Evolutionary conservation across 2,113 vertebrate genomes (phyloP), one percentile per base, ranked within the genome.

Genomic region (Chelonoidis abingdonii): DNA sequence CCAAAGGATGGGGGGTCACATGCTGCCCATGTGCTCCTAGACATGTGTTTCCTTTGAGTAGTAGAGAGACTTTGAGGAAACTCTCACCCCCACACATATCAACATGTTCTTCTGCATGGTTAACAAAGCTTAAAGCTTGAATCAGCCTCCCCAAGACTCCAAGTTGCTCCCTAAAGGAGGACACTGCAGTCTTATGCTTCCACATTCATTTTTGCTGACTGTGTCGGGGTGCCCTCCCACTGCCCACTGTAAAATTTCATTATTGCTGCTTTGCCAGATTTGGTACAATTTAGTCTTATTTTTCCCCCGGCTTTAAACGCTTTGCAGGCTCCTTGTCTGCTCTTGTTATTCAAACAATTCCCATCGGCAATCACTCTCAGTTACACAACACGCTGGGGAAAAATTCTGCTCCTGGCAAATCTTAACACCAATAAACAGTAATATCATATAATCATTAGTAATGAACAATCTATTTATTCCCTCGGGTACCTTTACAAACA

Each of bases 191-290:
- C 38, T n/a, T 31, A 59, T 29, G 57, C 57, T 29, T 5, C 38
- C 14, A 0, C 80, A 47, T 47, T 52, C 17, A 52, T 44, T 92
- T 97, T 89, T 96, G 95, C 94, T 95, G 93, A 95, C 85, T 41
- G 11, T 0, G 2, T 78, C n/a, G 84, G 21, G 76, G 80, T 90
- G 78, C 72, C 87, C 91, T 94, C 80, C 80, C 69, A 81, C 83
- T 86, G 90, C 82, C 87, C 91, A 85, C 90, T 69, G 47, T 62
- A 94, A 78, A 92, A 96, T 94, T 86, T 95, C 93, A 97, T 96
- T 94, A 87, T 76, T 4, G 76, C 35, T 5, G 8, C 78, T 94
- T 81, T 54, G 35, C 78, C 59, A 21, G 16, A 1, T 79, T 27
- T 5, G 11, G 76, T 29, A 80, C 5, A 80, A 86, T 94, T 62